Base-by-base conservation (phyloP, 92 coral and sea anemone species). In the Umimayanthus chanpuru region DNA sequence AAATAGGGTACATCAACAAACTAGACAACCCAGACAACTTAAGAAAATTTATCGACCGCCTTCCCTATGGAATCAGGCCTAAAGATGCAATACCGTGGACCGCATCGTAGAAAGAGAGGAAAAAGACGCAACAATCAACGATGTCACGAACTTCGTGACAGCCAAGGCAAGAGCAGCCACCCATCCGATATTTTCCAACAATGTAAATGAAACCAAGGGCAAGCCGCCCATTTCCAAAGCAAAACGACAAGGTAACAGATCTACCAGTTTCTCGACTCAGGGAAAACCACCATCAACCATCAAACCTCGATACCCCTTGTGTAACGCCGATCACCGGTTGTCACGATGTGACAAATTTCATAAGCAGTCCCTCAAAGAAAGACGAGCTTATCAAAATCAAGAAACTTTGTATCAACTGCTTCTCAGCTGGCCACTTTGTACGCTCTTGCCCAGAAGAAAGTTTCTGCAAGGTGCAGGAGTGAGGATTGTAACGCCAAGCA, bases 401-500 rank as follows among this genome's bases (percentile, higher is more conserved):
- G 88, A 44, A 56, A 28, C 79, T 92, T 5, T 93, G 95, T 53
- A 77, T 84, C 41, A 94, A 92, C 85, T 91, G 95, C 81, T 88
- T 94, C 1, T 58, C 80, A 15, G 20, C 85, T 9, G 95, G 94
- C 29, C 97, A 94, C 53, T 72, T 72, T 21, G 88, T 89, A 4
- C 68, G 74, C 10, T 5, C 73, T 1, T 94, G 95, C 81, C n/a
- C 77, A 38, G 91, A 88, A 76, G 39, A 26, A 66, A 92, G 95
- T 55, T 91, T 91, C 86, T 91, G 95, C 61, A 90, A 80, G 73
- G 91, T 94, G 30, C 81, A 88, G 55, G 95, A 90, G n/a, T 94
- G 98, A 88, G 55, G 95, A 90, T 30, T 94, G 98, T 67, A 88
- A 76, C 10, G 56, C 66, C 66, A 94, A 94, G 73, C 95, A 89